A percentile compares a stretch with the other conserved stretches of the same genome.
Conservation (phyloP, 2,797 vertebrate species). For the Scleropages formosus region DNA sequence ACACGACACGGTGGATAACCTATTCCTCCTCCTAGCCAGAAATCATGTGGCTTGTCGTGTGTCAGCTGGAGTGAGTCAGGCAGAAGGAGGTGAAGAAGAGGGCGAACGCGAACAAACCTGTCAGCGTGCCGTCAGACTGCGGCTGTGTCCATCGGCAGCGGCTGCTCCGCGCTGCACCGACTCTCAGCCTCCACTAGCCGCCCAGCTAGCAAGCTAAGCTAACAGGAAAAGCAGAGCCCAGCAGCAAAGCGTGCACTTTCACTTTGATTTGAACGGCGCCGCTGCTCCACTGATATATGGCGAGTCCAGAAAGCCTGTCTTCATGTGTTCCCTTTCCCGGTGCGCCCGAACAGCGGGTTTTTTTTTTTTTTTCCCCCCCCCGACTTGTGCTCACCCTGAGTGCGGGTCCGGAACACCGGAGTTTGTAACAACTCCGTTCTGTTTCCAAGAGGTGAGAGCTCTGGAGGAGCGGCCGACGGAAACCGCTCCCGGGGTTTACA, state of each 20-base stretch:
- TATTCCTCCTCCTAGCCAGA: too few relatives aligned
- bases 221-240: background rate
- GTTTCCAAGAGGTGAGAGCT: background rate
- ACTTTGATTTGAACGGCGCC: background rate
- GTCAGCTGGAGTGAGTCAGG: too few relatives aligned
- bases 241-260: too few relatives aligned
- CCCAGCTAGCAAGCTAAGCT: background rate
- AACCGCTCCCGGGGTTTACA: slow-evolving; percentile 31
- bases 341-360: slow-evolving; percentile 28
- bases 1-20: too few relatives aligned
- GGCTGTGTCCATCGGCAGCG: background rate
- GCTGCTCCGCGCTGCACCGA: background rate
- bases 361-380: too few relatives aligned
- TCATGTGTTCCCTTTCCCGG: background rate
- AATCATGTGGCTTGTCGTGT: too few relatives aligned
- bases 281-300: background rate
- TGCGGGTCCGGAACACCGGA: background rate
- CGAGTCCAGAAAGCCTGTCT: background rate
- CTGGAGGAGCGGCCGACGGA: slow-evolving; percentile 6
- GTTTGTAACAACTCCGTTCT: background rate
- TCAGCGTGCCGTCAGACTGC: background rate
- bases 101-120: too few relatives aligned
- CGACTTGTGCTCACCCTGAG: background rate
- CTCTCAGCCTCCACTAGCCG: too few relatives aligned
- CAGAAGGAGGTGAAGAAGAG: too few relatives aligned